A percentile compares a stretch with the other conserved stretches of the same genome.
These are phyloP conservation scores for Salticus scenicus DNA, from an alignment of 2,888 invertebrate species.

Conservation along the genomic window DNA sequence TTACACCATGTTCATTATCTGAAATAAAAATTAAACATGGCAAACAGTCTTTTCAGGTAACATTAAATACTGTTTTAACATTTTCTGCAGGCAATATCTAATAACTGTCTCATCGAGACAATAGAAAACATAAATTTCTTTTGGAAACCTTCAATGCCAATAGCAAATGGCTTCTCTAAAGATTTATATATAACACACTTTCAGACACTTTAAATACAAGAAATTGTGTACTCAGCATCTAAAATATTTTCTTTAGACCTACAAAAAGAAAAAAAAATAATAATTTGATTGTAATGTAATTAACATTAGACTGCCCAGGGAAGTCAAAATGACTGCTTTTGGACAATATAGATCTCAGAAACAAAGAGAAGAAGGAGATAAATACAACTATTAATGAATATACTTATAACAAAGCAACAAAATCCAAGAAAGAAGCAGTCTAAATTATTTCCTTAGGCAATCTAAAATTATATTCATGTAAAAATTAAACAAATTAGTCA, in stretches of 20 bases:
- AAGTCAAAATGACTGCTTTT: too few relatives aligned
- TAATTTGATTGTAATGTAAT: neutral
- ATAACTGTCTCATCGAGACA: constrained; percentile 61
- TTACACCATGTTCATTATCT: constrained; percentile 51
- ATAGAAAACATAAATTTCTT: constrained; percentile 55
- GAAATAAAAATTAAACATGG: constrained; percentile 50
- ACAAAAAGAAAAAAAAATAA: neutral
- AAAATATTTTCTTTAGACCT: neutral
- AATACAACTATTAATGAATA: too few relatives aligned
- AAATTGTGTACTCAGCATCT: neutral
- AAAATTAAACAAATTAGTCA: too few relatives aligned
- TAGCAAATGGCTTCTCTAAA: constrained; percentile 16
- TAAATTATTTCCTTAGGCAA: too few relatives aligned
- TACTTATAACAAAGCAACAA: too few relatives aligned
- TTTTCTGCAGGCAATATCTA: constrained; percentile 39
- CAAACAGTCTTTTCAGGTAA: constrained; percentile 31
- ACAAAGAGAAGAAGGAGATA: too few relatives aligned
- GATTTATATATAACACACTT: constrained; percentile 4
- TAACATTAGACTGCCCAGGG: too few relatives aligned
- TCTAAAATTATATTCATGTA: too few relatives aligned
- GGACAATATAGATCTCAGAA: too few relatives aligned
- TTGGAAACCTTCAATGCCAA: constrained; percentile 37
- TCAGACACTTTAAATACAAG: neutral
- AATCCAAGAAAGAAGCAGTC: too few relatives aligned
- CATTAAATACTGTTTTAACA: constrained; percentile 49